Evolutionary conservation across 2,113 vertebrate species (phyloP).

Genomic region (Elanoides forficatus): DNA sequence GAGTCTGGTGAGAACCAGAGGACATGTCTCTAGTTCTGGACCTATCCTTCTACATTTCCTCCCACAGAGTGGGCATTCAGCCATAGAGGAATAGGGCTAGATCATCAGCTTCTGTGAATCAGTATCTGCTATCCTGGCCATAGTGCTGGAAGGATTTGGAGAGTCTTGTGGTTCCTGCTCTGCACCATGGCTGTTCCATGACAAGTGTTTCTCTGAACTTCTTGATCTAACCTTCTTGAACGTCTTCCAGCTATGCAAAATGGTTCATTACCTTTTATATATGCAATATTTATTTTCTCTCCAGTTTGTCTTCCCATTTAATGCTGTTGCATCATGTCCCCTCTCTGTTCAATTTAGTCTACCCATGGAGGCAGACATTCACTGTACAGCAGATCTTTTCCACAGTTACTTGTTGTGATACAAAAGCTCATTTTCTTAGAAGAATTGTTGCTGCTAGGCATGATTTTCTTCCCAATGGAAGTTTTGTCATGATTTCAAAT

Average conservation of each 20-base stretch:
- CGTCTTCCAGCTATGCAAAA: background rate
- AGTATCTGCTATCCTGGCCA: fast-evolving
- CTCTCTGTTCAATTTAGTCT: background rate
- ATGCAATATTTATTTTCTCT: too few relatives aligned
- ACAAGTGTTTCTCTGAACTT: too few relatives aligned
- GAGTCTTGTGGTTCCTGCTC: background rate
- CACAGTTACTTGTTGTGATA: background rate
- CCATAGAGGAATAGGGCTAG: background rate
- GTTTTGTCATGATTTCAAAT: background rate
- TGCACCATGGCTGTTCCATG: background rate
- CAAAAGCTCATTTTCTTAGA: fast-evolving
- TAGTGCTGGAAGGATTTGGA: background rate
- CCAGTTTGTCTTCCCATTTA: background rate
- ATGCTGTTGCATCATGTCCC: background rate
- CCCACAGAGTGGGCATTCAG: background rate
- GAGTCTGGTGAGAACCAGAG: too few relatives aligned
- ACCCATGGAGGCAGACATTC: background rate
- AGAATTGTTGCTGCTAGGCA: background rate
- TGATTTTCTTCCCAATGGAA: background rate
- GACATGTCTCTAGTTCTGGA: fast-evolving
- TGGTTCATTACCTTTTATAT: fast-evolving
- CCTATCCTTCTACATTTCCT: background rate
- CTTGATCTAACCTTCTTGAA: background rate
- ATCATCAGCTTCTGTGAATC: background rate
- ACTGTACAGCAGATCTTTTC: background rate